Conservation (phyloP, 1,140 invertebrate species). For the Trinorchestia longiramus region DNA sequence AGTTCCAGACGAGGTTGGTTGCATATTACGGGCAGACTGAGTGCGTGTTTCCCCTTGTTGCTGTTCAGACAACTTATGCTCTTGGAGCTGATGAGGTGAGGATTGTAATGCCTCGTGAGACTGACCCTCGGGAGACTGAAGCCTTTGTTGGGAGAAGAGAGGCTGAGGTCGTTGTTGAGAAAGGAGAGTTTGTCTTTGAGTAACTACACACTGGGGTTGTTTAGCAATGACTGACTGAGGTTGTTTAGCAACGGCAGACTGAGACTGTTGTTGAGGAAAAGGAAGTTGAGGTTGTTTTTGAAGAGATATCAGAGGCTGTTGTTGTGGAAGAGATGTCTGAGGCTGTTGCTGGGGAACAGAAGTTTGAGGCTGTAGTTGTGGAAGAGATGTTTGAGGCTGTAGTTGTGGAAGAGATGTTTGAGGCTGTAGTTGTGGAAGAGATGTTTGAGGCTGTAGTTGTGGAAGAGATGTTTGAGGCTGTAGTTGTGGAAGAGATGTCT, state of each 20-base stretch:
- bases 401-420: constrained; percentile 4
- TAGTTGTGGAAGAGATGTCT: too few species aligned
- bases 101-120: not conserved
- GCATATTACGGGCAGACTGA: not conserved
- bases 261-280: constrained; percentile 26
- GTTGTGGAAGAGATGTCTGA: not conserved
- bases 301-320: constrained; percentile 44
- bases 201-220: too few species aligned
- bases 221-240: too few species aligned
- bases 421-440: constrained; percentile 40
- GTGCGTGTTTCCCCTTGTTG: not conserved
- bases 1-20: not conserved
- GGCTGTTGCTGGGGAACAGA: not conserved
- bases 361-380: not conserved
- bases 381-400: constrained; percentile 47
- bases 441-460: too few species aligned
- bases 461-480: too few species aligned
- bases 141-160: not conserved
- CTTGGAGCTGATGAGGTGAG: too few species aligned
- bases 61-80: not conserved
- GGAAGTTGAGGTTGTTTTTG: not conserved
- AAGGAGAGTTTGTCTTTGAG: too few species aligned
- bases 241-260: not conserved
- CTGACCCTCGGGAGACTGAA: not conserved
- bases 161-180: not conserved